Evolutionary conservation across 2,113 vertebrate species (phyloP).

Genomic region (Alethe diademata): DNA sequence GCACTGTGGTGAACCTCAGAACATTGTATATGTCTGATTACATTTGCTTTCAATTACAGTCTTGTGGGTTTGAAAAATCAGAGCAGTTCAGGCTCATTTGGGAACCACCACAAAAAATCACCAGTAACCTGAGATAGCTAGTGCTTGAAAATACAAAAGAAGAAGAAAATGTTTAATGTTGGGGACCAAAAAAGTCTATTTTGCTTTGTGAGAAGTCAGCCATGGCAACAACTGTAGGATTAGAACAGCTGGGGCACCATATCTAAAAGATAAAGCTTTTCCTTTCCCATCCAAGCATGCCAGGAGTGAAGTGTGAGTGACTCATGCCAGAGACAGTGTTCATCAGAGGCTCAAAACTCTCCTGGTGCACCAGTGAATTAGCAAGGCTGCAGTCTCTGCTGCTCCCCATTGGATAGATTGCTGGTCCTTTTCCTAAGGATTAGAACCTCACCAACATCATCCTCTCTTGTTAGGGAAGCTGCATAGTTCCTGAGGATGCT

Average conservation of each 20-base stretch:
- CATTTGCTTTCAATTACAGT: conserved; percentile 69
- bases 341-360: not conserved
- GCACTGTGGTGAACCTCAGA: conserved; percentile 48
- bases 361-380: not conserved
- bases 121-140: conserved; percentile 42
- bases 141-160: not conserved
- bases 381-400: not conserved
- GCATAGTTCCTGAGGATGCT: not conserved
- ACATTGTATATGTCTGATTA: conserved; percentile 58
- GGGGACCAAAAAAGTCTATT: not conserved
- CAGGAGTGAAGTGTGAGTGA: conserved; percentile 29
- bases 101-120: conserved; percentile 41
- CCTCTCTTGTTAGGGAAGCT: not conserved
- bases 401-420: not conserved
- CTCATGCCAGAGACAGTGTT: not conserved
- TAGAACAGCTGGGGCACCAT: not conserved
- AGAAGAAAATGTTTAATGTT: not conserved
- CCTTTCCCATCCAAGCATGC: not conserved
- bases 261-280: conserved; percentile 57
- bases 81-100: conserved; percentile 46
- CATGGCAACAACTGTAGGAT: not conserved
- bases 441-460: not conserved
- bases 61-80: conserved; percentile 52
- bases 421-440: not conserved
- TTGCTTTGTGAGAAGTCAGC: not conserved